Conservation (phyloP, 2,797 vertebrate genomes). For the Pangasius mekongensis region DNA sequence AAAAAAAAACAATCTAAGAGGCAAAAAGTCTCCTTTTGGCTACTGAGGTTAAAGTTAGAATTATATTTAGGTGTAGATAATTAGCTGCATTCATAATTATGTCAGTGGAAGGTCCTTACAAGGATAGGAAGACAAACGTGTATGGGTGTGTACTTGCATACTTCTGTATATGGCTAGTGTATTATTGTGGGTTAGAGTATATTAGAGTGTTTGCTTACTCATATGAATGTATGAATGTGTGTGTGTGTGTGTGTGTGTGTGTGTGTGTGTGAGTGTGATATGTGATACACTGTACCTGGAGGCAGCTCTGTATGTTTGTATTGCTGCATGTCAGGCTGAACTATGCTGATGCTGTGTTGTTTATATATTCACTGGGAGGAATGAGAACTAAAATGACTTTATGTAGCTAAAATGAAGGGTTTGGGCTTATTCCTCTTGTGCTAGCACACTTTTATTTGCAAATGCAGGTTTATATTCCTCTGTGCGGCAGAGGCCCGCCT, state of each 20-base stretch:
- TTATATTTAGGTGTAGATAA: no score
- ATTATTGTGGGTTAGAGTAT: neutral
- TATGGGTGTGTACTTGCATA: neutral
- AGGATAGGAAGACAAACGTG: neutral
- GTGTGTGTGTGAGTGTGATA: slow-evolving; percentile 9
- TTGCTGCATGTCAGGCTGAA: slow-evolving; percentile 28
- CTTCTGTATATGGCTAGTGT: neutral
- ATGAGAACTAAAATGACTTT: slow-evolving; percentile 46
- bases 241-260: neutral
- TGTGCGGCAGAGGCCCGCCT: slow-evolving; percentile 14
- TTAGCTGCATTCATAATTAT: neutral
- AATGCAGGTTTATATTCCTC: slow-evolving; percentile 43
- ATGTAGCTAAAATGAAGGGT: slow-evolving; percentile 37
- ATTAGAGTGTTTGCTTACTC: neutral
- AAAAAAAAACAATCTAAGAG: neutral
- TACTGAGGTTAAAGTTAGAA: neutral
- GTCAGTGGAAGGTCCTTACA: neutral
- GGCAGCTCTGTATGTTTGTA: slow-evolving; percentile 42
- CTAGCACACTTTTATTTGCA: slow-evolving; percentile 35
- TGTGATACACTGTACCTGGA: slow-evolving; percentile 25
- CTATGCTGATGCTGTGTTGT: slow-evolving; percentile 15
- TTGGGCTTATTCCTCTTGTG: slow-evolving; percentile 21
- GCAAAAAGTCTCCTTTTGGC: neutral
- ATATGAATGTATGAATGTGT: neutral
- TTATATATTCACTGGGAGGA: slow-evolving; percentile 45